Evolutionary conservation across 1,140 invertebrate species (phyloP).

Genomic region (Papilio machaon): DNA sequence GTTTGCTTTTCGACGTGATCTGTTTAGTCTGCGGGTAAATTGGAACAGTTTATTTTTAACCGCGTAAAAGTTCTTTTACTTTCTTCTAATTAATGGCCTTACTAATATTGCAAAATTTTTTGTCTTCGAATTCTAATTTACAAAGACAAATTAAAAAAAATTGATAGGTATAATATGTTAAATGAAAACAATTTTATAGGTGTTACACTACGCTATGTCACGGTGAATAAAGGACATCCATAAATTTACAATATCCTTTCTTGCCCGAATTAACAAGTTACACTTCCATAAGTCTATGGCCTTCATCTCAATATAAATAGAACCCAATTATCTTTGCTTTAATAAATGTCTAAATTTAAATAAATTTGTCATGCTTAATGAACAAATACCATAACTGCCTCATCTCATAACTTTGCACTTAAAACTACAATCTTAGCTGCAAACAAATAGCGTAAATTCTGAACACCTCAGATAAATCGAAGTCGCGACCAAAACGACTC

Average conservation of each 20-base stretch:
- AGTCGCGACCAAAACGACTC: background rate
- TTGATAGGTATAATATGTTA: no score
- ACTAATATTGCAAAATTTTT: background rate
- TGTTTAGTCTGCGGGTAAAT: slow-evolving; percentile 35
- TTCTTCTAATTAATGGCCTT: background rate
- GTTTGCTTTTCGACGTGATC: slow-evolving; percentile 26
- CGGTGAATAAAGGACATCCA: no score
- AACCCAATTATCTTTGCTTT: no score
- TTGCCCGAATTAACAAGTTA: background rate
- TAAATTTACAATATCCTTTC: background rate
- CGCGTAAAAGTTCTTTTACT: background rate
- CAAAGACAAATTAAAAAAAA: no score
- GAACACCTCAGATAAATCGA: slow-evolving; percentile 15
- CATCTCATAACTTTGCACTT: background rate
- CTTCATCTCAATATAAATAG: no score
- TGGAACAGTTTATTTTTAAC: slow-evolving; percentile 25
- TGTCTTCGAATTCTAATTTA: background rate
- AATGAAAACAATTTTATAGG: no score
- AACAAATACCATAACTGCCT: slow-evolving; percentile 3
- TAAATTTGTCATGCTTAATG: background rate
- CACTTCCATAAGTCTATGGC: background rate
- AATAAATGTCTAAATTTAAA: background rate
- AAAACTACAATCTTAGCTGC: background rate
- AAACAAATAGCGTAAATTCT: slow-evolving; percentile 24
- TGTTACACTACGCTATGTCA: no score